Conservation (phyloP, 2,888 invertebrate species). For the Gymnosoma rotundatum region DNA sequence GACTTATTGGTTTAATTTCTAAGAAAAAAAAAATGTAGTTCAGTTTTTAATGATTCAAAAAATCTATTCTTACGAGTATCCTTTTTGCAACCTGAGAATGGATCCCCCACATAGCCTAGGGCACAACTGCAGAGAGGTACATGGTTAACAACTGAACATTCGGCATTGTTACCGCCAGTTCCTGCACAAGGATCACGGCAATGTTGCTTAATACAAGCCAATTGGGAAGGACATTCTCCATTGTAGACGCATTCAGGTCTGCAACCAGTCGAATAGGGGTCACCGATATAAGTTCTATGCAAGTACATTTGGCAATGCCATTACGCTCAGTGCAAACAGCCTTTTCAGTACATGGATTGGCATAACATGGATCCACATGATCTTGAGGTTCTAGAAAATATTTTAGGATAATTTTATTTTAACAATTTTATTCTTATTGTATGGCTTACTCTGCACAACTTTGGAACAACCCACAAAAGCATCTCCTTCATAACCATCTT, state of each 20-base stretch:
- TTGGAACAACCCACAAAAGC: conserved; percentile 91
- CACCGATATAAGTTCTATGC: conserved; percentile 93
- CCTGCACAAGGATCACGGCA: conserved; percentile 94
- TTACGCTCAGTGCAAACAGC: conserved; percentile 89
- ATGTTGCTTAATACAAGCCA: conserved; percentile 92
- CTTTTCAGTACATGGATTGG: conserved; percentile 93
- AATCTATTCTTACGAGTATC: conserved; percentile 83
- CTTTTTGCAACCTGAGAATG: conserved; percentile 89
- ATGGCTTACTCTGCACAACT: conserved; percentile 82
- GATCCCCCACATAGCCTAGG: conserved; percentile 90
- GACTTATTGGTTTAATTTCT: conserved; percentile 82
- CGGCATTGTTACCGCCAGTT: conserved; percentile 91
- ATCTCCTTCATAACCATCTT: conserved; percentile 90
- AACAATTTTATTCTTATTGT: neutral
- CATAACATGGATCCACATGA: conserved; percentile 85
- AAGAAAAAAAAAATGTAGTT: neutral
- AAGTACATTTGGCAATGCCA: conserved; percentile 89
- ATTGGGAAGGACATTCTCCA: conserved; percentile 89
- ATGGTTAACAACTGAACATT: conserved; percentile 91
- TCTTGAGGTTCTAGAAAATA: conserved; percentile 75
- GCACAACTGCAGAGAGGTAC: conserved; percentile 91
- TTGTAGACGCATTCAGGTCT: conserved; percentile 92
- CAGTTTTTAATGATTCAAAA: too few species aligned
- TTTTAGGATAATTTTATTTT: neutral
- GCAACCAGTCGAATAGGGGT: conserved; percentile 93